Base-by-base conservation (phyloP, 2,888 invertebrate species). In the Caenorhabditis sp. region DNA sequence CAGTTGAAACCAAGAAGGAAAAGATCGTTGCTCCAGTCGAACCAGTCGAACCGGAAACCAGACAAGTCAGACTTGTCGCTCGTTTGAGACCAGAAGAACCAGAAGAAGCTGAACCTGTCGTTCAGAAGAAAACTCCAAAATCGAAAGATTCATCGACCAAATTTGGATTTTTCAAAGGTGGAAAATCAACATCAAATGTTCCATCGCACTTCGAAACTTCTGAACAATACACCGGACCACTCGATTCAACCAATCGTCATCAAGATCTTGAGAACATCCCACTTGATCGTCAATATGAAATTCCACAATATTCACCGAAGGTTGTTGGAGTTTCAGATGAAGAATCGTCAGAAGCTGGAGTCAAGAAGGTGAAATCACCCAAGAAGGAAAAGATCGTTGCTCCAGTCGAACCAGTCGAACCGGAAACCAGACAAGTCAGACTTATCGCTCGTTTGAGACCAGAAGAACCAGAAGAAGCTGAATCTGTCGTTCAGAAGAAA, bases 41-140 rank as follows among this genome's bases (percentile, higher is more conserved):
- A 19, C 59, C 62, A 37, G 55, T 31, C 4, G 70, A 70, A 27
- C 66, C 66, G 14, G 71, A 71, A 50, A 60, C 24, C 1, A 49
- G 43, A 19, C 67, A 65, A 36, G 62, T 72, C 26, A 57, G 67
- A 24, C 51, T 72, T 19, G 58, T 72, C 27, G 68, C 73, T 43
- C 58, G 58, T 1, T 57, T 73, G 8, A 36, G 26, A 12, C 1
- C 63, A 0, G 66, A 60, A n/a, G 53, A 66, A n/a, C 31, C 55
- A 10, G 67, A 71, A 51, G 61, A 50, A 1, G 12, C 36, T 17
- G 60, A 51, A 19, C 57, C 12, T 5, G 43, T n/a, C 51, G 58
- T 8, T 4, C 12, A 8, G 10, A 24, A 61, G 51, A 61, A 61
- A 50, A 21, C 24, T 21, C 24, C 43, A 17, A 60, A 60, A 31